Base-by-base conservation (phyloP, 1,140 invertebrate genomes). In the Drosophila nigrodunni region DNA sequence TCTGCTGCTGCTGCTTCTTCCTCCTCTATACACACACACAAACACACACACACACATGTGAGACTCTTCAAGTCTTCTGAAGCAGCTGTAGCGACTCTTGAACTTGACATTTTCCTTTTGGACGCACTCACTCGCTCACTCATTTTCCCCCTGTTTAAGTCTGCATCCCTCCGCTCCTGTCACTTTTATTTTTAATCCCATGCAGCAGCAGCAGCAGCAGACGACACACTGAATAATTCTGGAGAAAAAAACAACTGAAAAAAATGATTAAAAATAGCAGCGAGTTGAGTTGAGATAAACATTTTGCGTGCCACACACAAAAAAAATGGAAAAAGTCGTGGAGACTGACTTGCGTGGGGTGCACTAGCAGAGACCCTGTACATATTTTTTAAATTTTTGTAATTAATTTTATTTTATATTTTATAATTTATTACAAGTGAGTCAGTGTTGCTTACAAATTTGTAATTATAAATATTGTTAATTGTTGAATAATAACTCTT, bases 31-130 rank as follows among this genome's bases (percentile, higher is more conserved):
- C 55, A 66, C 43, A 71, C 54, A 61, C 77, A 55, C 37, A 43
- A n/a, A n/a, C n/a, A n/a, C n/a, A n/a, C 68, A 67, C 54, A 61
- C 77, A 55, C 37, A 43, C 55, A 58, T 39, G 21, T 52, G 52
- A 67, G 68, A 43, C 71, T 58, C 65, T 61, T 75, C 50, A 43
- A 68, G 60, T 66, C 74, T 69, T 49, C 71, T 71, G 55, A 25
- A 87, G 83, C 83, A 88, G 85, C 85, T 89, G 85, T 85, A 79
- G 80, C 83, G 80, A 85, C 85, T 89, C 85, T 89, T 89, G 85
- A 89, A 89, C 85, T 89, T 89, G 85, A 89, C 85, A 89, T 89
- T 79, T 88, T 76, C 85, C 78, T 69, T 74, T 60, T 68, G 68
- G 60, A 58, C 34, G 35, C 39, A 13, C 50, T 55, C 21, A 13